Evolutionary conservation across 2,888 invertebrate species (phyloP), one percentile per base, ranked within the genome.

Genomic region (Nephrotoma flavescens): DNA sequence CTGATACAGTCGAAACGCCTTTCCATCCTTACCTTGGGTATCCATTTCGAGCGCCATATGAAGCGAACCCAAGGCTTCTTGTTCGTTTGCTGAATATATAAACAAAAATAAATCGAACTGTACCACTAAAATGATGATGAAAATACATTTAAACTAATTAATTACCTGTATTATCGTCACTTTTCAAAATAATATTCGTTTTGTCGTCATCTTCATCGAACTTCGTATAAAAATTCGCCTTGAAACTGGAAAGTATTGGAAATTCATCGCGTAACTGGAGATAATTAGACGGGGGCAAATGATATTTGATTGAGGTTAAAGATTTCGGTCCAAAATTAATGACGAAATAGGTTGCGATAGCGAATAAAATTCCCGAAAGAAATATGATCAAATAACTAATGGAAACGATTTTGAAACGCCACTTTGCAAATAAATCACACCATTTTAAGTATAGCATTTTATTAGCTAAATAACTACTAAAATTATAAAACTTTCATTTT

Each of bases 41-140:
- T 96, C 95, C 95, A 98, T 96, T 88, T 97, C 97, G 88, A 96
- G 90, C 0, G 98, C 98, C 85, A 97, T 94, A 88, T 96, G 95
- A 86, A 98, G 91, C 0, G 97, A 96, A 57, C 95, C 95, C n/a
- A 97, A 92, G 0, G 98, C 97, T 92, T 98, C 98, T 42, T 90
- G 90, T 7, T 90, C 88, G 87, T 91, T 91, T 42, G 41, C 86
- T 86, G 15, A 41, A 41, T 11, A 41, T 11, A 9, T 31, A 7
- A 5, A 2, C 11, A 9, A 31, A 9, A 31, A 11, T 71, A 71
- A 31, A 3, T 31, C 9, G 6, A 44, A 71, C 31, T 19, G 11
- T 57, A 7, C 57, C 47, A 41, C 19, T 52, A 19, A 12, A n/a
- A n/a, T n/a, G n/a, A 42, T 86, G 6, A 9, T 3, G 15, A 57